Conservation (phyloP, 1,140 invertebrate species). For the Marisa cornuarietis region DNA sequence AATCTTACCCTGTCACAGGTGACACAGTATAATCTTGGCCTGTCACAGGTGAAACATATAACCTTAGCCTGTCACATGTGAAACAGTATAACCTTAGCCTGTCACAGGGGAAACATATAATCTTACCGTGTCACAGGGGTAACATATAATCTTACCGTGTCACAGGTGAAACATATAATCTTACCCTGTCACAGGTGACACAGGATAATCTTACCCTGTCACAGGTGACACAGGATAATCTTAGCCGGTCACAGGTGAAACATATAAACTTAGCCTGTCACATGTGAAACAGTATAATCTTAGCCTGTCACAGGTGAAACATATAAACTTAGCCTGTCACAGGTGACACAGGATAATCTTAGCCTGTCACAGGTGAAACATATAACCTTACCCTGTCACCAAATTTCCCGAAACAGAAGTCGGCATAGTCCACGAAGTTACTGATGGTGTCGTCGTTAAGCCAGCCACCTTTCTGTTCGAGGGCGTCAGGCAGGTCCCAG, state of each 20-base stretch:
- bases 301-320: no score
- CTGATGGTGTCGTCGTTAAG: constrained; percentile 68
- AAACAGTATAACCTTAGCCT: constrained; percentile 36
- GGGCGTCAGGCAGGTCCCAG: constrained; percentile 66
- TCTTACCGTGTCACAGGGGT: not conserved
- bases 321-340: no score
- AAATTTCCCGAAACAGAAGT: constrained; percentile 62
- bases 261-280: no score
- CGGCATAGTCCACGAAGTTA: constrained; percentile 69
- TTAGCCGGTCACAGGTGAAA: not conserved
- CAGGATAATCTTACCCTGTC: not conserved
- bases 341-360: not conserved
- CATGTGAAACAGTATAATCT: constrained; percentile 10
- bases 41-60: no score
- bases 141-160: not conserved
- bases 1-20: not conserved
- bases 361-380: constrained; percentile 51
- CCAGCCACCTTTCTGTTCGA: constrained; percentile 68
- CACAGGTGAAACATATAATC: not conserved
- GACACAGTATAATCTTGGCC: not conserved
- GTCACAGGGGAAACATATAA: constrained; percentile 60
- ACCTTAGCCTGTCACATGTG: no score
- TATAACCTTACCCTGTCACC: constrained; percentile 52
- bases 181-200: not conserved
- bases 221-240: not conserved